Evolutionary conservation across 2,797 vertebrate genomes (phyloP).

Genomic region (Danio albolineatus): DNA sequence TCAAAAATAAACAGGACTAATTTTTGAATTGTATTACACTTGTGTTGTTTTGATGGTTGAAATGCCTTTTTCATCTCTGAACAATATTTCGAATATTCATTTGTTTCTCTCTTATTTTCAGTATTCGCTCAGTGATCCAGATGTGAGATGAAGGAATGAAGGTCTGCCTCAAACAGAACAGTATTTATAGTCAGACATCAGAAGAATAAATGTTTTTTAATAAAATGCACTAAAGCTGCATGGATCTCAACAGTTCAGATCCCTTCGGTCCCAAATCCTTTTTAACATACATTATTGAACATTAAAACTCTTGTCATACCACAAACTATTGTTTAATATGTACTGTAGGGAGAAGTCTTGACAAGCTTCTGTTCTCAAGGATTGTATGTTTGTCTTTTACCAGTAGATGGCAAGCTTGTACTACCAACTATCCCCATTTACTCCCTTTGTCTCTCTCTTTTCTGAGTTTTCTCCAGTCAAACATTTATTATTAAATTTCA

Average conservation of each 20-base stretch:
- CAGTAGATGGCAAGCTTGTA: constrained; percentile 73
- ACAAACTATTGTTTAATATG: neutral
- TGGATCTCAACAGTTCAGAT: neutral
- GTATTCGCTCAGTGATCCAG: constrained; percentile 80
- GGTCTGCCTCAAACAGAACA: neutral
- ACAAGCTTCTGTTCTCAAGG: neutral
- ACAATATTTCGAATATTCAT: neutral
- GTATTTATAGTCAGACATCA: neutral
- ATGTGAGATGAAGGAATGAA: constrained; percentile 55
- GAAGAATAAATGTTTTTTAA: neutral
- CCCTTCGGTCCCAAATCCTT: neutral
- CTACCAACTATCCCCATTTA: constrained; percentile 40
- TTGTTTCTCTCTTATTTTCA: constrained; percentile 57
- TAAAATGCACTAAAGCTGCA: neutral
- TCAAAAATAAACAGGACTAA: no score
- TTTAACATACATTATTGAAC: neutral
- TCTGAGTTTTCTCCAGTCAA: constrained; percentile 3
- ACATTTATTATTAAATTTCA: constrained; percentile 9
- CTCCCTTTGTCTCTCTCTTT: neutral
- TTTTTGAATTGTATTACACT: no score
- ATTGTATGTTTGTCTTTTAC: no score
- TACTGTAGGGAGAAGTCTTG: neutral
- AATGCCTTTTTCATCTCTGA: neutral
- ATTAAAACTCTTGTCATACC: neutral
- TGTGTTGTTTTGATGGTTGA: no score